Base-by-base conservation (phyloP, 2,888 invertebrate species). In the Drosophila leonis region DNA sequence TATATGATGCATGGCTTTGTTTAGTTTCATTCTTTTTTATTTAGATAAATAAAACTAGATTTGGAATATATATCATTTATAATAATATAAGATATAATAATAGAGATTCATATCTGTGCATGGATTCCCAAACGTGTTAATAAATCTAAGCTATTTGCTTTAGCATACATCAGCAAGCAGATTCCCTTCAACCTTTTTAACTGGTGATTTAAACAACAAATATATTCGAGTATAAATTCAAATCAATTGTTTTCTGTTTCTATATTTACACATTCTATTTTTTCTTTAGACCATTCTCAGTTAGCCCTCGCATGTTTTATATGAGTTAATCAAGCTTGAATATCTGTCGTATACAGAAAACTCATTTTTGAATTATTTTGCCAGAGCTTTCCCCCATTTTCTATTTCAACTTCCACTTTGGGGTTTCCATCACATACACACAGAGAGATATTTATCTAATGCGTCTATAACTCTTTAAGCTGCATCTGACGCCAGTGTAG, bases 381-480 rank as follows among this genome's bases (percentile, higher is more conserved):
- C 9, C 20, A 31, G 20, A 18, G n/a, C n/a, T 52, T 33, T 41
- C 31, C 18, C 51, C 13, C 35, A 10, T 37, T 12, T 12, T 13
- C 1, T 10, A 3, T 35, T 18, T 3, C 37, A 12, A 7, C 7
- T 37, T 4, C 18, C 18, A 35, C 29, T 24, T 42, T 24, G 24
- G 12, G 27, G 12, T 10, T 33, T 48, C 20, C 31, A 18, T 41
- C 39, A 12, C 29, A 29, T 7, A 29, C 46, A 18, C 39, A 12
- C 37, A 49, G 6, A 20, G n/a, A 46, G 20, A 27, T 18, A 24
- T 46, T 46, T 59, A 10, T 39, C 31, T 48, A 57, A 42, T 51
- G 57, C 29, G 41, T 20, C 57, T 48, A n/a, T 20, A 42, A 65
- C 48, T 67, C 65, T 52, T 33, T 33, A 33, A 71, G 39, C 56